Evolutionary conservation across 2,888 invertebrate species (phyloP).

Genomic region (Callyntrura guangdongensis): DNA sequence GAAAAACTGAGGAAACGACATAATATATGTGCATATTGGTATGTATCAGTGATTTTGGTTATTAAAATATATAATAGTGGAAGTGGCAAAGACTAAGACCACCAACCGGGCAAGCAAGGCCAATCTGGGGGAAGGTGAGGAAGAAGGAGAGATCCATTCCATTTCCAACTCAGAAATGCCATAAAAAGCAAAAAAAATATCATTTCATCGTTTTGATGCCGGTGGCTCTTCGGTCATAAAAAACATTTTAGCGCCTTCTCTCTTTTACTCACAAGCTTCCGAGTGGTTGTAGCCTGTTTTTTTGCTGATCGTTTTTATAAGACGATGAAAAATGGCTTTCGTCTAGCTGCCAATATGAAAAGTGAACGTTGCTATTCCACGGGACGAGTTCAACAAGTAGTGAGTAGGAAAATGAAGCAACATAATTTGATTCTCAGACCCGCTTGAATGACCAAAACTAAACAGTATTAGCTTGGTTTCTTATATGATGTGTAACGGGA

Average conservation of each 20-base stretch:
- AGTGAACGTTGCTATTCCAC: background rate
- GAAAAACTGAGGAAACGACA: too few species aligned
- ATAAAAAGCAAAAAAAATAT: too few species aligned
- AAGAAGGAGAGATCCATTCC: background rate
- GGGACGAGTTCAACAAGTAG: background rate
- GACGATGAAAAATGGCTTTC: background rate
- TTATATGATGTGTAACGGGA: background rate
- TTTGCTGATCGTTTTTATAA: background rate
- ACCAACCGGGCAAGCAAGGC: slow-evolving; percentile 10
- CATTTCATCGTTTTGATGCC: too few species aligned
- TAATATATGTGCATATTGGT: too few species aligned
- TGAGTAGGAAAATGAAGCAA: too few species aligned
- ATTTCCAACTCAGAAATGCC: background rate
- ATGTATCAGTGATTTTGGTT: too few species aligned
- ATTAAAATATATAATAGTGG: too few species aligned
- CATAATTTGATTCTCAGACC: background rate
- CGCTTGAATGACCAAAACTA: background rate
- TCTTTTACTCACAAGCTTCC: too few species aligned
- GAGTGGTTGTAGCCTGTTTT: too few species aligned
- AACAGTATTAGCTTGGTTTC: too few species aligned
- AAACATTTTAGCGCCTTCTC: too few species aligned
- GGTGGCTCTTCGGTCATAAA: too few species aligned
- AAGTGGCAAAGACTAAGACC: slow-evolving; percentile 20
- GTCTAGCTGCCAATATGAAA: slow-evolving; percentile 62
- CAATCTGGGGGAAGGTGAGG: slow-evolving; percentile 37